Percentiles rank a stretch among this genome's conserved stretches.
Conservation (phyloP, 2,797 vertebrate species). For the Enteromius anoplus region DNA sequence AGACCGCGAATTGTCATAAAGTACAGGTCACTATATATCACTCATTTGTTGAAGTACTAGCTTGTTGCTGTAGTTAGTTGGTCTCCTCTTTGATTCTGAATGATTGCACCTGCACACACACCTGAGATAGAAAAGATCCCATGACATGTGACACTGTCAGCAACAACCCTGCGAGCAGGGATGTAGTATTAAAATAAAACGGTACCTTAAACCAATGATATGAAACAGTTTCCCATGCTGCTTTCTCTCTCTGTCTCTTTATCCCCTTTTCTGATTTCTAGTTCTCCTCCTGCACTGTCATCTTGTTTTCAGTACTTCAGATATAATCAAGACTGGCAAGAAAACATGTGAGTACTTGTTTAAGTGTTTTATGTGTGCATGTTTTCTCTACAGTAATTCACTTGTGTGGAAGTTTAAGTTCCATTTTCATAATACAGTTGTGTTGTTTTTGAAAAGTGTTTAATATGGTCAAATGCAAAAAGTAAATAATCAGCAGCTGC, state of each 20-base stretch:
- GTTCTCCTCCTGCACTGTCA: constrained; percentile 68
- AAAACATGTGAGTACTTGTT: constrained; percentile 70
- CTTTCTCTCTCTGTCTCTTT: constrained; percentile 54
- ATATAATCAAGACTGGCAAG: constrained; percentile 64
- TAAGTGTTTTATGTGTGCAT: background rate
- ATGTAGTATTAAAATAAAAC: constrained; percentile 18
- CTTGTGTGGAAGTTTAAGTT: background rate
- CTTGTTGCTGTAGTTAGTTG: constrained; percentile 71
- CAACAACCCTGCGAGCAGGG: background rate
- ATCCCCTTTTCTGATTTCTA: constrained; percentile 46
- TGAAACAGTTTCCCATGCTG: background rate
- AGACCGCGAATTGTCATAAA: background rate
- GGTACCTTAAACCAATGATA: background rate
- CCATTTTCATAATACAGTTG: background rate
- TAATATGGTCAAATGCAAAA: background rate
- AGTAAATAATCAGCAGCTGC: background rate
- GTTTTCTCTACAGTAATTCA: background rate
- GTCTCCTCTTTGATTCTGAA: constrained; percentile 46
- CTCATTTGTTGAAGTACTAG: constrained; percentile 31
- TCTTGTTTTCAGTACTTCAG: constrained; percentile 65
- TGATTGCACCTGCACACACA: constrained; percentile 30
- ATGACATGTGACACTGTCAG: constrained; percentile 2
- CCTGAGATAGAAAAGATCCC: constrained; percentile 23
- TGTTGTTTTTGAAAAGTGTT: background rate
- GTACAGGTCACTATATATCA: background rate